Conservation (phyloP, 2,888 invertebrate genomes). For the Scaptomyza caliginosa region DNA sequence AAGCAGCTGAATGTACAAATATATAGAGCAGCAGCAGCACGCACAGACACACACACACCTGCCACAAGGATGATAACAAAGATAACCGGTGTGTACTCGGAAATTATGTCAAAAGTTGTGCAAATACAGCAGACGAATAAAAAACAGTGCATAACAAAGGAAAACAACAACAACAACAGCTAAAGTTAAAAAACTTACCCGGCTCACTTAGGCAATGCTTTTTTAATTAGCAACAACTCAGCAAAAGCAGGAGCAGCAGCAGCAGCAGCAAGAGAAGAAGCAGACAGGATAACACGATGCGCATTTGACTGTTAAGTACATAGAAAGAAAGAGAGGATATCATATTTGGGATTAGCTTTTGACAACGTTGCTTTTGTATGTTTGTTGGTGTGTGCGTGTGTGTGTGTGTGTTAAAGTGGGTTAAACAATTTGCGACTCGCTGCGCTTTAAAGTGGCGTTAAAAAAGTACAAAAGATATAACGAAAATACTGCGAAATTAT, state of each 20-base stretch:
- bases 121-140: conserved; percentile 46
- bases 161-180: conserved; percentile 9
- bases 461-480: conserved; percentile 1
- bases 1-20: conserved; percentile 6
- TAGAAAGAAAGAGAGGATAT: conserved; percentile 33
- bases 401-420: conserved; percentile 45
- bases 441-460: conserved; percentile 42
- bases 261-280: not conserved
- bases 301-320: conserved; percentile 56
- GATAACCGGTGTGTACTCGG: conserved; percentile 20
- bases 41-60: conserved; percentile 35
- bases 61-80: conserved; percentile 26
- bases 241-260: conserved; percentile 6
- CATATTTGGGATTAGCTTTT: conserved; percentile 62
- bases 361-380: conserved; percentile 31
- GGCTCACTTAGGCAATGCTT: conserved; percentile 34
- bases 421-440: conserved; percentile 48
- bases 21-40: conserved; percentile 11
- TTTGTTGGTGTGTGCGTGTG: conserved; percentile 7
- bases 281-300: conserved; percentile 31
- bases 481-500: conserved; percentile 12
- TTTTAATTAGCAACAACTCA: conserved; percentile 57
- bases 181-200: conserved; percentile 43
- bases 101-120: conserved; percentile 68
- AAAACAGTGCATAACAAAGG: not conserved